These are phyloP conservation scores for Centropyge bicolor DNA, from an alignment of 2,797 vertebrate genomes.

Conservation along the genomic window DNA sequence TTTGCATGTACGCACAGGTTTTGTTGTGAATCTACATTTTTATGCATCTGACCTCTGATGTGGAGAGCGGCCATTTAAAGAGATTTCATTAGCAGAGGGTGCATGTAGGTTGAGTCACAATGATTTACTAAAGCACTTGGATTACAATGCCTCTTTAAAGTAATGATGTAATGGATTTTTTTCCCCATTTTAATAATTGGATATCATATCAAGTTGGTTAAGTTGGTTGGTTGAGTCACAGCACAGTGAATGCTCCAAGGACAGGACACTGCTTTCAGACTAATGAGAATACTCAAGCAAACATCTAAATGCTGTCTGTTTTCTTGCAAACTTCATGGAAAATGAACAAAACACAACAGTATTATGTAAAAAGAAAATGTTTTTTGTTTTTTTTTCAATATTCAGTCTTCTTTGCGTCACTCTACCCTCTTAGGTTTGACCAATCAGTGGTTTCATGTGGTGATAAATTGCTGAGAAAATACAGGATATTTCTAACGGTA, in stretches of 20 bases:
- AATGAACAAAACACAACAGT: not conserved
- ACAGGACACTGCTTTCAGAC: constrained; percentile 21
- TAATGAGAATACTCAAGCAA: constrained; percentile 20
- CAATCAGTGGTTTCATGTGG: not conserved
- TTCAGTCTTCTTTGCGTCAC: not conserved
- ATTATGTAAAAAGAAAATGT: too few species aligned
- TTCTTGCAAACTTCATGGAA: not conserved
- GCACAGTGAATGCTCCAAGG: not conserved
- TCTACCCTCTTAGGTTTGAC: too few species aligned
- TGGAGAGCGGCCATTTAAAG: not conserved
- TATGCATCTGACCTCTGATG: not conserved
- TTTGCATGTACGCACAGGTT: not conserved
- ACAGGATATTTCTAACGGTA: not conserved
- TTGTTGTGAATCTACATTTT: not conserved
- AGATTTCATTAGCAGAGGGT: constrained; percentile 12
- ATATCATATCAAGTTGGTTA: constrained; percentile 7
- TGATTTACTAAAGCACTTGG: not conserved
- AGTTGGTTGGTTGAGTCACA: not conserved
- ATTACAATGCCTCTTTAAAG: constrained; percentile 10
- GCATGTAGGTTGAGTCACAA: not conserved
- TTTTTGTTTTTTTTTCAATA: not conserved
- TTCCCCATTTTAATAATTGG: constrained; percentile 34
- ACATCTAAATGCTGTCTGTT: not conserved
- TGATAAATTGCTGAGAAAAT: not conserved
- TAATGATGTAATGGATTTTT: constrained; percentile 35